Base-by-base conservation (phyloP, 2,888 invertebrate species). In the Eupithecia subfuscata region DNA sequence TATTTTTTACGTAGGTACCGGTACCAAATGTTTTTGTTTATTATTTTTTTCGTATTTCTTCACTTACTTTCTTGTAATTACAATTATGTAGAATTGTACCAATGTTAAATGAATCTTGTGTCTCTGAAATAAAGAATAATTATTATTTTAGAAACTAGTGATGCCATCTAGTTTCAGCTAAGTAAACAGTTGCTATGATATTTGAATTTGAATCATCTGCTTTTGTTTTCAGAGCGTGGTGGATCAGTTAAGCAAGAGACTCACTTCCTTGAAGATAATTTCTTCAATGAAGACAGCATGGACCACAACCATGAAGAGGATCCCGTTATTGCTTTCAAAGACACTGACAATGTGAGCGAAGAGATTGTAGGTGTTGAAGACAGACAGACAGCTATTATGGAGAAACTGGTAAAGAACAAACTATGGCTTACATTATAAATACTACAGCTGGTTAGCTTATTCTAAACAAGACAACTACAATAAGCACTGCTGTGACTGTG, bases 331-430 rank as follows among this genome's bases (percentile, higher is more conserved):
- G 81, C 86, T 0, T 88, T 90, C 45, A 91, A 90, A 16, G 91
- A 89, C 18, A 88, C 92, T 0, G 76, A 78, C 0, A 75, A 77
- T 34, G 74, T 52, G 43, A 71, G 75, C 14, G 71, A 71, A 30
- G 75, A 73, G 25, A 43, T 52, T 3, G 45, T 75, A 0, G 90
- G 92, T 63, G 78, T 85, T 16, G 93, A 92, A 63, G 93, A 94
- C 18, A 83, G 92, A 18, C 92, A 94, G 75, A 85, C 87, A 77
- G 86, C 87, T 2, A 84, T 94, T 52, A 93, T 95, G 93, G 94
- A 95, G 74, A 93, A 92, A 89, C 77, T 95, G 86, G 94, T 94
- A 81, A 78, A 6, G 45, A 45, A 45, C 16, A 45, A 45, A 16
- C 16, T 45, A 18, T 45, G 12, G 12, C 43, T 12, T 14, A 43